Evolutionary conservation across 2,888 invertebrate species (phyloP).

Genomic region (Sicus ferrugineus): DNA sequence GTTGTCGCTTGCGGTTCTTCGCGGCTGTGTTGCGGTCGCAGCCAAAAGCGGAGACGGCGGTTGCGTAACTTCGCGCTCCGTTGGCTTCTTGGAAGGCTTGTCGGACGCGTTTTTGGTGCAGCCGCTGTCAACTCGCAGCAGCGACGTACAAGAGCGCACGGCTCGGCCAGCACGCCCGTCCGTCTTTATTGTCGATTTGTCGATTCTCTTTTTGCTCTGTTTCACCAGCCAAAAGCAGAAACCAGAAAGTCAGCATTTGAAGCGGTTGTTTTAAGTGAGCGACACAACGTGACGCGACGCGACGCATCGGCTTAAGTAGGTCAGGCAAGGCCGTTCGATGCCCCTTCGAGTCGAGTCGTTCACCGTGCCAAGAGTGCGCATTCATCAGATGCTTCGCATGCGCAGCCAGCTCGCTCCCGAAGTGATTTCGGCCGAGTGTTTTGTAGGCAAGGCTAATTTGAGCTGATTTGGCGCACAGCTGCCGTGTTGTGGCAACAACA

Average conservation of each 20-base stretch:
- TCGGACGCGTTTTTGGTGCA: no score
- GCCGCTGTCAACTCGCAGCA: no score
- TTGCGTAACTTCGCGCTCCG: neutral
- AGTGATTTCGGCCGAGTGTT: neutral
- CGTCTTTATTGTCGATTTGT: no score
- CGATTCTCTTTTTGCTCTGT: no score
- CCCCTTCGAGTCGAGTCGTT: slow-evolving; percentile 1
- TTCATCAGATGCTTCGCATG: slow-evolving; percentile 3
- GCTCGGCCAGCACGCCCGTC: no score
- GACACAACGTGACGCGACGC: neutral
- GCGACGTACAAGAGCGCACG: no score
- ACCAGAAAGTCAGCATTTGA: slow-evolving; percentile 17
- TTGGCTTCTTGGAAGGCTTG: neutral
- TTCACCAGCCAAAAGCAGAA: neutral
- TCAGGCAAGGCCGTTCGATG: slow-evolving; percentile 29
- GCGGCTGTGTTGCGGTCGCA: neutral
- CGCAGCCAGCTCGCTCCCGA: neutral
- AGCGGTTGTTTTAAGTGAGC: neutral
- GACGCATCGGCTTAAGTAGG: slow-evolving; percentile 7
- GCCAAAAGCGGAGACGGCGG: neutral
- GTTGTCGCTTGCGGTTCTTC: neutral
- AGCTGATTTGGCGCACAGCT: no score
- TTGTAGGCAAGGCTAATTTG: neutral
- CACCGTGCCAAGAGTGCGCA: neutral
- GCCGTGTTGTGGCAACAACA: no score